Evolutionary conservation across 2,888 invertebrate genomes (phyloP), one percentile per base, ranked within the genome.

Genomic region (Bursaphelenchus okinawaensis): DNA sequence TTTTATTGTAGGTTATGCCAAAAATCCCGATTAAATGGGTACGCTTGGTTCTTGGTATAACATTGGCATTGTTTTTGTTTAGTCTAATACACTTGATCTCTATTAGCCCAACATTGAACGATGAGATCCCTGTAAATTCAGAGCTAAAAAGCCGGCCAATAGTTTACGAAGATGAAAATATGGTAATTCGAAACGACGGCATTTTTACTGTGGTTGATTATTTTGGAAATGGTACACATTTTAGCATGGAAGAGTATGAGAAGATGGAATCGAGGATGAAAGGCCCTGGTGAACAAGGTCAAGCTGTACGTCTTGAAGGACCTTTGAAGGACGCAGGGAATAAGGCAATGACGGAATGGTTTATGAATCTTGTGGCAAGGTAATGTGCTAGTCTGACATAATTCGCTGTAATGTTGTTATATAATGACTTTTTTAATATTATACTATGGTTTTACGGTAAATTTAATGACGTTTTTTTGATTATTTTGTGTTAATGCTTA

Each of bases 91-190:
- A n/a, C n/a, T n/a, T n/a, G n/a, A n/a, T n/a, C n/a, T n/a, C n/a
- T n/a, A n/a, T n/a, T n/a, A n/a, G n/a, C n/a, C n/a, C n/a, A n/a
- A n/a, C n/a, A n/a, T n/a, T n/a, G n/a, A n/a, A n/a, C n/a, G n/a
- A n/a, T n/a, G n/a, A n/a, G n/a, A n/a, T n/a, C n/a, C n/a, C n/a
- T n/a, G n/a, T n/a, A n/a, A n/a, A n/a, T n/a, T n/a, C n/a, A 6
- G 6, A 62, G 16, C 7, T 54, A 19, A n/a, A 62, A 66, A 24
- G 58, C 54, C 26, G 27, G n/a, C 27, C 40, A 7, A 19, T 9
- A 26, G 51, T 16, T 20, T 31, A 8, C 24, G 23, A 57, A 40
- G n/a, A 40, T 40, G 40, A 40, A 40, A 12, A 40, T 16, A 40
- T 16, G 6, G n/a, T n/a, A n/a, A n/a, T 40, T 1, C 12, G 40